These are phyloP conservation scores for Acromyrmex heyeri DNA, from an alignment of 1,140 invertebrate species.

Conservation along the genomic window DNA sequence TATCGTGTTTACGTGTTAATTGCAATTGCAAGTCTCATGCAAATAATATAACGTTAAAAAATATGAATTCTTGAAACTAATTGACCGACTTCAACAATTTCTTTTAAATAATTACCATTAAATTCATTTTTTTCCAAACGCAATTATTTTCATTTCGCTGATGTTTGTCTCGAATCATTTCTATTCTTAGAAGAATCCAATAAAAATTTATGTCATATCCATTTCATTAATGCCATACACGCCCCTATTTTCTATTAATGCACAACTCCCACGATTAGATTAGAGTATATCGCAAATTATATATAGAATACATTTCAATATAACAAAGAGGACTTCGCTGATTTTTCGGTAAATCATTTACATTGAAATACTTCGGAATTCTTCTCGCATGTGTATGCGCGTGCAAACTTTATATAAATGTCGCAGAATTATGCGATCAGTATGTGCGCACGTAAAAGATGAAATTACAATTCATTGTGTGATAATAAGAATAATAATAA, in stretches of 20 bases:
- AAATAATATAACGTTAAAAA: background rate
- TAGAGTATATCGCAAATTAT: background rate
- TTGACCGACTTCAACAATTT: background rate
- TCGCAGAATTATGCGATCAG: constrained; percentile 31
- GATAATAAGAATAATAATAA: constrained; percentile 64
- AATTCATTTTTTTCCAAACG: background rate
- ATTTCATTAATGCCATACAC: background rate
- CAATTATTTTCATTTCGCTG: background rate
- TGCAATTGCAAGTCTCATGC: background rate
- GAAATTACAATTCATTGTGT: constrained; percentile 33
- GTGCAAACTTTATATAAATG: background rate
- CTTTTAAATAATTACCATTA: background rate
- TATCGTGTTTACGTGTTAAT: background rate
- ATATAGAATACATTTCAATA: background rate
- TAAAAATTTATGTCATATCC: background rate
- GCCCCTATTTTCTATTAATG: background rate
- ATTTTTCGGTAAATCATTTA: constrained; percentile 39
- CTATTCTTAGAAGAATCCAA: background rate
- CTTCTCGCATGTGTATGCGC: background rate
- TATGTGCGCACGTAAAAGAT: background rate
- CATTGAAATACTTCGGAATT: constrained; percentile 17
- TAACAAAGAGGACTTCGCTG: background rate
- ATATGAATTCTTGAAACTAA: background rate
- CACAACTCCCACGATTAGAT: background rate
- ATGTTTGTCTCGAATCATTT: constrained; percentile 1